A percentile compares a stretch with the other conserved stretches of the same genome.
Evolutionary conservation across 2,888 invertebrate genomes (phyloP).

Genomic region (Lithophane semibrunnea): DNA sequence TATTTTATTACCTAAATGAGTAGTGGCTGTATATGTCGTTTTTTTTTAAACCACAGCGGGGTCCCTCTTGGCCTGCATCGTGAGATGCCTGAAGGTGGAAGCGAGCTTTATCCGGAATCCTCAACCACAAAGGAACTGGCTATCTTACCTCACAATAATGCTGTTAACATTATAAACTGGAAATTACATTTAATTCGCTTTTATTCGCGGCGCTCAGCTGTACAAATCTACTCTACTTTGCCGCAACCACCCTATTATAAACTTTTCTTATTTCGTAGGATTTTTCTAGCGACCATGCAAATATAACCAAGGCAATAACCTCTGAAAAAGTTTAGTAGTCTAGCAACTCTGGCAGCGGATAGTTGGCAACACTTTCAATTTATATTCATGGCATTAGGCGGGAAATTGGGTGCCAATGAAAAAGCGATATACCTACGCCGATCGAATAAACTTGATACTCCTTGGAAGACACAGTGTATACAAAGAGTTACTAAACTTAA

Average conservation of each 20-base stretch:
- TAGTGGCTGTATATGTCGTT: too few relatives aligned
- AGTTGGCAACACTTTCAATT: constrained; percentile 68
- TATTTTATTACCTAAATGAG: too few relatives aligned
- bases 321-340: constrained; percentile 42
- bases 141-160: too few relatives aligned
- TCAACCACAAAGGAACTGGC: too few relatives aligned
- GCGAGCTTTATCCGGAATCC: too few relatives aligned
- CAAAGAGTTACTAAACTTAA: background rate
- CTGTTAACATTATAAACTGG: background rate
- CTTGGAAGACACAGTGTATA: background rate
- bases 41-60: too few relatives aligned
- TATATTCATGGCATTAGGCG: constrained; percentile 76
- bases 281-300: constrained; percentile 26
- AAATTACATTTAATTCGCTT: background rate
- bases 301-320: constrained; percentile 21
- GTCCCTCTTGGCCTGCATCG: too few relatives aligned
- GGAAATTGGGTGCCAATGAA: constrained; percentile 82
- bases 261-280: constrained; percentile 24
- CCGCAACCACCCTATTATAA: constrained; percentile 13
- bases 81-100: too few relatives aligned
- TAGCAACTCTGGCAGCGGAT: constrained; percentile 39
- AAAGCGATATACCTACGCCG: constrained; percentile 76
- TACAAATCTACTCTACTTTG: background rate
- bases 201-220: background rate
- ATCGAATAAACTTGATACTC: constrained; percentile 73